Conservation (phyloP, 2,888 invertebrate genomes). For the Caenorhabditis uteleia region DNA sequence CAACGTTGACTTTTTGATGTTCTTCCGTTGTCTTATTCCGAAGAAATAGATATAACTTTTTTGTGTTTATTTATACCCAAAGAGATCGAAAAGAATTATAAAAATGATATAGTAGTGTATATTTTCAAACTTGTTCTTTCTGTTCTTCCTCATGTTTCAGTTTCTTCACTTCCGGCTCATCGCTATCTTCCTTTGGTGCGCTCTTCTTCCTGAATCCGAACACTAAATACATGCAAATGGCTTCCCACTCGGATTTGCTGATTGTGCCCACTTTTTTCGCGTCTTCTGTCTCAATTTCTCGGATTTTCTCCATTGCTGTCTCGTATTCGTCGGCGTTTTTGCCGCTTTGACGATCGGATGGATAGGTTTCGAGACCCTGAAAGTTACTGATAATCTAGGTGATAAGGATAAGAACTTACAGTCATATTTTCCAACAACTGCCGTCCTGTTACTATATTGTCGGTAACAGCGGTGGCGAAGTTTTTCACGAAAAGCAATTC, state of each 20-base stretch:
- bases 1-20: too few relatives aligned
- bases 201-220: slow-evolving; percentile 61
- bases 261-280: slow-evolving; percentile 62
- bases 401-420: neutral
- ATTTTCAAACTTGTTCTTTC: neutral
- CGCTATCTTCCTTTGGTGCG: neutral
- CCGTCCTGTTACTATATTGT: slow-evolving; percentile 29
- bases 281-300: slow-evolving; percentile 8
- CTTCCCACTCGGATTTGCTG: slow-evolving; percentile 68
- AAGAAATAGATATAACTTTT: too few relatives aligned
- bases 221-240: slow-evolving; percentile 66
- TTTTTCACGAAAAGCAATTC: slow-evolving; percentile 61
- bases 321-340: slow-evolving; percentile 45
- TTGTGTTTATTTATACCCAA: slow-evolving; percentile 1
- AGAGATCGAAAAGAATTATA: neutral
- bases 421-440: slow-evolving; percentile 18
- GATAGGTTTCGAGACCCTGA: slow-evolving; percentile 64
- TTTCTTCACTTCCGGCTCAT: slow-evolving; percentile 15
- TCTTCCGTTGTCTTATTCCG: too few relatives aligned
- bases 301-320: slow-evolving; percentile 29
- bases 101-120: neutral
- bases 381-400: slow-evolving; percentile 12
- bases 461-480: slow-evolving; percentile 59
- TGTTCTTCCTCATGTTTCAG: neutral
- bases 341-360: slow-evolving; percentile 25